Percentiles rank a stretch among this genome's conserved stretches.
phyloP scores from a whole-genome alignment of 2,113 vertebrate species.

The Oncorhynchus masou region DNA sequence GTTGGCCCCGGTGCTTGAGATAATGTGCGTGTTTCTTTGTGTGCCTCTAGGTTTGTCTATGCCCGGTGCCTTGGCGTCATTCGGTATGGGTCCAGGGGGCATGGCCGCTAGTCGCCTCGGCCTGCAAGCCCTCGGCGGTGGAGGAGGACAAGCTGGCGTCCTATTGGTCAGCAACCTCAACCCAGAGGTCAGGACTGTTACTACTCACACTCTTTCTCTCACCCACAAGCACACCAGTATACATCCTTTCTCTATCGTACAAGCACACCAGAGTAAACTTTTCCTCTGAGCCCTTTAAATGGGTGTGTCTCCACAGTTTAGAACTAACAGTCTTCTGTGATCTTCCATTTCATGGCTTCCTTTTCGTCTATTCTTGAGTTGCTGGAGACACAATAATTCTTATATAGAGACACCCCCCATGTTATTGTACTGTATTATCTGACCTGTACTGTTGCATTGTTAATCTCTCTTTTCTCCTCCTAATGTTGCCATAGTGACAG shows the following conservation, averaged over 20 bases:
- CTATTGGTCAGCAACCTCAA: conserved; percentile 96
- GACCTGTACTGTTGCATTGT: conserved; percentile 73
- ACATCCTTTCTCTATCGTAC: neutral
- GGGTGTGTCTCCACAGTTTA: neutral
- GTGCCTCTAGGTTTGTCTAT: conserved; percentile 81
- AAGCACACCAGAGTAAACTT: neutral
- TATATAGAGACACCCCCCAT: conserved; percentile 18
- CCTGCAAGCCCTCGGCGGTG: conserved; percentile 76
- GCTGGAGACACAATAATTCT: conserved; percentile 81
- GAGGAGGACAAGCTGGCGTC: conserved; percentile 83
- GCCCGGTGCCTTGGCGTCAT: conserved; percentile 84
- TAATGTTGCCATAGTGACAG: conserved; percentile 86
- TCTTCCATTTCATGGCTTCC: conserved; percentile 72
- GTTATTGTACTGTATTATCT: too few relatives aligned
- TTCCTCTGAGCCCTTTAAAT: neutral
- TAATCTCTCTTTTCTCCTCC: conserved; percentile 82
- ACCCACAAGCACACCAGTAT: neutral
- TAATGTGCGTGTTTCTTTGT: neutral
- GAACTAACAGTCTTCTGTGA: conserved; percentile 65
- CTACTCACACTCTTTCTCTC: neutral
- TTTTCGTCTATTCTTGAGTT: conserved; percentile 76
- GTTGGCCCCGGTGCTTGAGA: neutral
- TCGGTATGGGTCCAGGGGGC: conserved; percentile 80
- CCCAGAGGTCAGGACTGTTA: conserved; percentile 85
- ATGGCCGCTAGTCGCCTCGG: conserved; percentile 86